These are phyloP conservation scores for Sander lucioperca DNA, from an alignment of 2,113 vertebrate genomes.

Conservation along the genomic window DNA sequence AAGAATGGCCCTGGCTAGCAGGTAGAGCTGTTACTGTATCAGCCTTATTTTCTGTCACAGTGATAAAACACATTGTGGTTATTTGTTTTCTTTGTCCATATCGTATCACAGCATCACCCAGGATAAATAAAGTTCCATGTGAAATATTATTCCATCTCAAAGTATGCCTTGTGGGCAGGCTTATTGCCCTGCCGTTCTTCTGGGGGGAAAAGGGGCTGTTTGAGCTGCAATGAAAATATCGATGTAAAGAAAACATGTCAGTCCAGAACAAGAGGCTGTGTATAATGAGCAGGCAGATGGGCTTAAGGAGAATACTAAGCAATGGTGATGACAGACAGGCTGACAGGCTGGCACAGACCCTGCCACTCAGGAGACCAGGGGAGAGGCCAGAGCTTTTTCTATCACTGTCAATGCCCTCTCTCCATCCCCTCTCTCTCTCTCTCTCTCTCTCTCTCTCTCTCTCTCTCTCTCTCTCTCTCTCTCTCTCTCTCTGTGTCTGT, in stretches of 20 bases:
- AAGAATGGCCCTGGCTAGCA: constrained; percentile 56
- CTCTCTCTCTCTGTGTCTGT: neutral
- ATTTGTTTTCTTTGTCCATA: constrained; percentile 68
- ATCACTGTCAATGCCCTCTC: constrained; percentile 75
- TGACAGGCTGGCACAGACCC: constrained; percentile 83
- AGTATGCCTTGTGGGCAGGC: constrained; percentile 45
- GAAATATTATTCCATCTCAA: constrained; percentile 63
- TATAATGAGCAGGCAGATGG: constrained; percentile 80
- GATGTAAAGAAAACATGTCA: constrained; percentile 83
- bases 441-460: neutral
- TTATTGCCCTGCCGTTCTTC: constrained; percentile 34
- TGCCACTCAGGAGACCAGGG: constrained; percentile 83
- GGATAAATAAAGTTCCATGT: constrained; percentile 64
- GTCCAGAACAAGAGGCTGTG: constrained; percentile 77
- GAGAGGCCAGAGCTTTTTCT: constrained; percentile 76
- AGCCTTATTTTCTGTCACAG: constrained; percentile 24
- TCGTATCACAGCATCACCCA: constrained; percentile 56
- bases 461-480: constrained; percentile 37
- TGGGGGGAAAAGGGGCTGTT: constrained; percentile 32
- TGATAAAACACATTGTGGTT: constrained; percentile 63
- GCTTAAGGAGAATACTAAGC: constrained; percentile 85
- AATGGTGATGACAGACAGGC: constrained; percentile 82
- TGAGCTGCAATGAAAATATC: constrained; percentile 73
- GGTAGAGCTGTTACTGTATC: constrained; percentile 63
- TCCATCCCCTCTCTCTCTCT: neutral